Evolutionary conservation across 1,140 invertebrate genomes (phyloP), one percentile per base, ranked within the genome.

Genomic region (Helicoverpa zea): DNA sequence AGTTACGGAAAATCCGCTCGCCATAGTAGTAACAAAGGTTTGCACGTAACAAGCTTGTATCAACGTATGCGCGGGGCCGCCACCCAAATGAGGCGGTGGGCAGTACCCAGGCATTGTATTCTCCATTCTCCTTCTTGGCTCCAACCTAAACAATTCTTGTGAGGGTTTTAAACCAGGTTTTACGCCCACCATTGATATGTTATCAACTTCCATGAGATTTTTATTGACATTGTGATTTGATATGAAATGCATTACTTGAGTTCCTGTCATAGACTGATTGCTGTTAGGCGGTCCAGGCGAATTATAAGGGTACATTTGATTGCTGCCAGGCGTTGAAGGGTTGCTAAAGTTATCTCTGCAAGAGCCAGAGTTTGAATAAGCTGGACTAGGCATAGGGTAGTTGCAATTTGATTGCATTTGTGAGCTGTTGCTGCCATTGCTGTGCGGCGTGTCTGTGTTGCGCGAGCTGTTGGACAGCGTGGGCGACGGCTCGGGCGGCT

Each of bases 1-100:
- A 64, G 97, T 97, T 11, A 97, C 91, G 0, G 97, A 97, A 84
- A 97, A 96, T 30, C 97, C 97, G 89, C 97, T 97, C 0, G 97
- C 97, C 97, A 97, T 97, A 3, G 97, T 97, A 0, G 97, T 97
- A 64, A 97, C 88, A 87, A 96, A 92, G 0, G 91, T 93, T 58
- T 94, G 93, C 9, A 94, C 89, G 52, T 94, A 94, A 75, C 91
- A 91, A 2, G 93, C 82, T 81, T 93, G 92, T 80, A 94, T 91
- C 9, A 94, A 82, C 70, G 93, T 85, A 92, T 94, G 85, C 76
- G 94, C 81, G 54, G 93, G 88, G 61, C 91, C 82, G 49, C 88
- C 91, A 14, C 90, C 92, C 59, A 95, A 61, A 73, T 95, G 93
- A 43, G 95, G 91, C 0, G 95, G 94, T 0, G 94, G 90, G 81